These are phyloP conservation scores for Gandaritis pyraliata DNA, from an alignment of 2,888 invertebrate genomes.

Conservation along the genomic window DNA sequence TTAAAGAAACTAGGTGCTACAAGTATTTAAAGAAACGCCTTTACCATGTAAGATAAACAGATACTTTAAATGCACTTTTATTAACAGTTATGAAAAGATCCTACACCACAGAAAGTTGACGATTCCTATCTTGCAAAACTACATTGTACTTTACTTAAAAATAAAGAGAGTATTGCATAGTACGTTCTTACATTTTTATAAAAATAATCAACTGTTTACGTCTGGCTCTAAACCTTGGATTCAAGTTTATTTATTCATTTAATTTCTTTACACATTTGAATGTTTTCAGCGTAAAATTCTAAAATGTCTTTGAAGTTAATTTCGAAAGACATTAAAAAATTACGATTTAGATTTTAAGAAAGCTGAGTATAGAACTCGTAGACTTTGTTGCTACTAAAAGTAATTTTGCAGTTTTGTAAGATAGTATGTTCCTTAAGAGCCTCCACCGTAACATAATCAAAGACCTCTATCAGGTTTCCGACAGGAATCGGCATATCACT, in stretches of 20 bases:
- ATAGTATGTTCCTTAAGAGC: conserved; percentile 37
- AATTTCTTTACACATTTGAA: conserved; percentile 21
- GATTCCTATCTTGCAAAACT: background rate
- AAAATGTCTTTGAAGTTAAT: conserved; percentile 15
- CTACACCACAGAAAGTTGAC: background rate
- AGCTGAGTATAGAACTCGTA: background rate
- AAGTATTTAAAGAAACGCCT: background rate
- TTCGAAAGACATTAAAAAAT: conserved; percentile 8
- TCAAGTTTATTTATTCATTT: conserved; percentile 25
- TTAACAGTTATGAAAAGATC: background rate
- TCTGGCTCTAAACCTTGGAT: conserved; percentile 27
- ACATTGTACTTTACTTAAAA: background rate
- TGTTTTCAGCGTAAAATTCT: conserved; percentile 13
- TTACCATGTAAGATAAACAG: conserved; percentile 7
- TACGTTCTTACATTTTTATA: conserved; percentile 18
- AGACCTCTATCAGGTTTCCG: conserved; percentile 72
- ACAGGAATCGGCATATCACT: conserved; percentile 71
- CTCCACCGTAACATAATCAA: conserved; percentile 63
- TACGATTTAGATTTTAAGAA: background rate
- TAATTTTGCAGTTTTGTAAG: conserved; percentile 2
- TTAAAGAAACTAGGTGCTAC: background rate
- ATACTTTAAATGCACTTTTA: background rate
- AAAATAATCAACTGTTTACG: conserved; percentile 31
- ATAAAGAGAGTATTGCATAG: conserved; percentile 2
- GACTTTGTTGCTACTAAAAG: background rate